Percentiles rank a stretch among this genome's conserved stretches.
Evolutionary conservation across 1,140 invertebrate genomes (phyloP).

Genomic region (Zaprionus camerounensis): DNA sequence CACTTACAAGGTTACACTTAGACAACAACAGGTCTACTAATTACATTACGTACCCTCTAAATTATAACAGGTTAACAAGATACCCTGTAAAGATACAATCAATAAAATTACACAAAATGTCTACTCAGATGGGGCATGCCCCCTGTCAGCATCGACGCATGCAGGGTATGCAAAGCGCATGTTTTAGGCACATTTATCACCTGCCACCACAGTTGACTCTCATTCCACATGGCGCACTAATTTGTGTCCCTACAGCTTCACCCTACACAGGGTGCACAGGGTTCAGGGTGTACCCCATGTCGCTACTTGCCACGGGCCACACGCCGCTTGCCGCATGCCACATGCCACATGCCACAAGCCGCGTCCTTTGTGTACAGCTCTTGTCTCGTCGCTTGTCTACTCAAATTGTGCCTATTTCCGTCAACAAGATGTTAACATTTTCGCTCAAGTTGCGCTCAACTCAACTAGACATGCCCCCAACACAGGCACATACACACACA

Average conservation of each 20-base stretch:
- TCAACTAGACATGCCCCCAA: slow-evolving; percentile 26
- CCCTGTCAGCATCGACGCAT: neutral
- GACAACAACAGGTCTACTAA: too few relatives aligned
- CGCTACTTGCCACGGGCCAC: neutral
- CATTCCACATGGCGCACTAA: slow-evolving; percentile 9
- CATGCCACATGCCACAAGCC: slow-evolving; percentile 23
- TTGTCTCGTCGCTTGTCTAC: slow-evolving; percentile 65
- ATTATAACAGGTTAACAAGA: too few relatives aligned
- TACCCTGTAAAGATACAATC: too few relatives aligned
- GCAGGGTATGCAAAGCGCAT: slow-evolving; percentile 1
- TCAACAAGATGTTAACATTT: slow-evolving; percentile 82
- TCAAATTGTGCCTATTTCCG: slow-evolving; percentile 76
- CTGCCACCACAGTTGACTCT: slow-evolving; percentile 1
- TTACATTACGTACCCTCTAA: too few relatives aligned
- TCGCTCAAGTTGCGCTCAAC: slow-evolving; percentile 70
- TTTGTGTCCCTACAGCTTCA: slow-evolving; percentile 26
- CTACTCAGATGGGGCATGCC: too few relatives aligned
- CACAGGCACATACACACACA: slow-evolving; percentile 9
- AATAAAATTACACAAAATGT: too few relatives aligned
- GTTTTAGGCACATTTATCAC: slow-evolving; percentile 11
- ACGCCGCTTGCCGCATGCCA: slow-evolving; percentile 1
- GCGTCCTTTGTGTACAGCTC: slow-evolving; percentile 42
- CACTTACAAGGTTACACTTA: too few relatives aligned
- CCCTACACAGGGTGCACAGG: neutral
- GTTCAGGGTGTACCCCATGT: neutral